Percentiles rank a stretch among this genome's conserved stretches.
phyloP scores from a whole-genome alignment of 2,797 vertebrate genomes.

The Gymnopithys bicolor region DNA sequence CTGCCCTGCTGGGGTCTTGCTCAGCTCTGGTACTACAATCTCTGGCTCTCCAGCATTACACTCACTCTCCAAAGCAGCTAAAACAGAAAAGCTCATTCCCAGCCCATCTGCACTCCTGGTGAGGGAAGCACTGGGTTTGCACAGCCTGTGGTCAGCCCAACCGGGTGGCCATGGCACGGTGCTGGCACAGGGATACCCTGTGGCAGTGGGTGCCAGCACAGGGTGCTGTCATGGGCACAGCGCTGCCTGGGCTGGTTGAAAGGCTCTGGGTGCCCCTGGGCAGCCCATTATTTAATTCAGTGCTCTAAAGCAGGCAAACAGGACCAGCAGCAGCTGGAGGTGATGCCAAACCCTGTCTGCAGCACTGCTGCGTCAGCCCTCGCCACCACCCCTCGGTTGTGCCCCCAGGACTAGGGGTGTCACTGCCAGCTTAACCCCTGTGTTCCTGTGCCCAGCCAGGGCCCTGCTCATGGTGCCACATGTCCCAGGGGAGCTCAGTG shows the following conservation, averaged over 20 bases:
- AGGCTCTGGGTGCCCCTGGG: neutral
- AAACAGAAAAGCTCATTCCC: neutral
- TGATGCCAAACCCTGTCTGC: neutral
- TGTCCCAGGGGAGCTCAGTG: neutral
- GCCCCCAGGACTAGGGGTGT: neutral
- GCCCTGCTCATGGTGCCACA: fast-evolving
- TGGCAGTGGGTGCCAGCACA: fast-evolving
- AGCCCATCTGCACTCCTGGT: fast-evolving
- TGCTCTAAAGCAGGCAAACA: neutral
- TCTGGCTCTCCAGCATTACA: neutral
- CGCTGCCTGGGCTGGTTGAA: neutral
- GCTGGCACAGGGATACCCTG: neutral
- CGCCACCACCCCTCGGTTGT: neutral
- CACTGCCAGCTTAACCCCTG: neutral
- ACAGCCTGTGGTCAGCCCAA: neutral
- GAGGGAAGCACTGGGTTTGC: neutral
- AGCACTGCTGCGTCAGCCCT: neutral
- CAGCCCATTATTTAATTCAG: neutral
- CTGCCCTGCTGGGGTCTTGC: neutral
- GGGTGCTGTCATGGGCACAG: neutral
- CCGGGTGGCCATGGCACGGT: fast-evolving
- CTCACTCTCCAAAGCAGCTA: neutral
- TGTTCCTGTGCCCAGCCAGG: neutral
- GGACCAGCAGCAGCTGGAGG: neutral
- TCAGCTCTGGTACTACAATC: neutral